Conservation (phyloP, 1,140 invertebrate species). For the Procambarus virginalis region DNA sequence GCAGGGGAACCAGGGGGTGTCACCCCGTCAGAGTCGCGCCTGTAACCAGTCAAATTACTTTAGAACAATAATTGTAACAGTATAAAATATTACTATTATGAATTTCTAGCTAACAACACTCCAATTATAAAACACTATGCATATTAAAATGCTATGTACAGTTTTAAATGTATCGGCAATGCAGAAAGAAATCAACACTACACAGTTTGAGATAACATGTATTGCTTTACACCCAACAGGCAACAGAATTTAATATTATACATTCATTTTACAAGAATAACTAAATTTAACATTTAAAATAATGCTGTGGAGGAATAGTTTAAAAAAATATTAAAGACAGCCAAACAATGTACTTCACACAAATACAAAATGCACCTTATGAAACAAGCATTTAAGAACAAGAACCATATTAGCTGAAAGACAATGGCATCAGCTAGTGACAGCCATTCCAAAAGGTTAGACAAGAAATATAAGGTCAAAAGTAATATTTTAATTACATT, state of each 20-base stretch:
- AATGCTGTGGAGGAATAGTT: not conserved
- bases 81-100: too few species aligned
- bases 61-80: not conserved
- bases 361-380: not conserved
- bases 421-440: not conserved
- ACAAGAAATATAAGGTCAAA: not conserved
- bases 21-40: conserved; percentile 46
- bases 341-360: not conserved
- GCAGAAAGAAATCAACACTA: not conserved
- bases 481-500: not conserved
- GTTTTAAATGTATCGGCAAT: too few species aligned
- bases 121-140: too few species aligned
- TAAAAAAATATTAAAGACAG: too few species aligned
- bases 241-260: not conserved
- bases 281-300: not conserved
- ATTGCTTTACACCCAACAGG: not conserved
- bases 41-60: conserved; percentile 19
- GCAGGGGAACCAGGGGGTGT: conserved; percentile 61
- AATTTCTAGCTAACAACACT: not conserved
- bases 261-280: not conserved
- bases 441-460: not conserved
- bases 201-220: not conserved
- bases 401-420: not conserved
- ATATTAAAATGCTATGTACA: too few species aligned
- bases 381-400: not conserved